Conservation (phyloP, 2,888 invertebrate species). For the Polyommatus icarus region DNA sequence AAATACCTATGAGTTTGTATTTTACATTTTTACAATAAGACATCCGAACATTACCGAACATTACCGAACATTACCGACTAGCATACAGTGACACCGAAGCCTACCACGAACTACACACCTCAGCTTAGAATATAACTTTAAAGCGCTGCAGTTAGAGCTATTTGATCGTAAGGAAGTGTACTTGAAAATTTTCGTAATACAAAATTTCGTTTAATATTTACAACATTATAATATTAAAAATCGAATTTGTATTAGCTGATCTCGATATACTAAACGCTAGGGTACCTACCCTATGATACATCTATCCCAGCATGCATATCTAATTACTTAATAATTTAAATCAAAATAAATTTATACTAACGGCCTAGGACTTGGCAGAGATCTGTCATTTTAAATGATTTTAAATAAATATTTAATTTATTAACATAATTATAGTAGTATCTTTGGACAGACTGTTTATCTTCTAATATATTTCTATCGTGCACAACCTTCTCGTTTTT, state of each 20-base stretch:
- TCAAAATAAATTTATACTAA: conserved; percentile 35
- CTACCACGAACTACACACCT: conserved; percentile 78
- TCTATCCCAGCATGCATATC: conserved; percentile 68
- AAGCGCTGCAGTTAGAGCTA: conserved; percentile 69
- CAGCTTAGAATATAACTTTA: conserved; percentile 69
- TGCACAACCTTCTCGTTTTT: conserved; percentile 74
- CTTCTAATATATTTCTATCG: conserved; percentile 69
- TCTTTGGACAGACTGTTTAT: conserved; percentile 72
- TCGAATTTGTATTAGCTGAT: conserved; percentile 42
- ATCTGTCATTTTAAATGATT: conserved; percentile 31
- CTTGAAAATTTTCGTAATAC: conserved; percentile 74
- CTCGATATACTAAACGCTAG: conserved; percentile 61
- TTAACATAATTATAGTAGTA: conserved; percentile 41
- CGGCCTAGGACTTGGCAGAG: conserved; percentile 28
- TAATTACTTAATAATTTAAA: conserved; percentile 38
- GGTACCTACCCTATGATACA: conserved; percentile 67
- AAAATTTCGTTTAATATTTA: conserved; percentile 78
- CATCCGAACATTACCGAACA: conserved; percentile 67
- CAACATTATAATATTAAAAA: conserved; percentile 64
- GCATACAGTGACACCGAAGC: conserved; percentile 75
- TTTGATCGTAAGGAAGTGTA: conserved; percentile 75
- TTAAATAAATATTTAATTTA: conserved; percentile 27
- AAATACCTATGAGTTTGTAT: conserved; percentile 72
- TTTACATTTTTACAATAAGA: conserved; percentile 79
- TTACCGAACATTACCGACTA: conserved; percentile 61